phyloP scores from a whole-genome alignment of 2,888 invertebrate genomes.

The Antheraea assamensis region DNA sequence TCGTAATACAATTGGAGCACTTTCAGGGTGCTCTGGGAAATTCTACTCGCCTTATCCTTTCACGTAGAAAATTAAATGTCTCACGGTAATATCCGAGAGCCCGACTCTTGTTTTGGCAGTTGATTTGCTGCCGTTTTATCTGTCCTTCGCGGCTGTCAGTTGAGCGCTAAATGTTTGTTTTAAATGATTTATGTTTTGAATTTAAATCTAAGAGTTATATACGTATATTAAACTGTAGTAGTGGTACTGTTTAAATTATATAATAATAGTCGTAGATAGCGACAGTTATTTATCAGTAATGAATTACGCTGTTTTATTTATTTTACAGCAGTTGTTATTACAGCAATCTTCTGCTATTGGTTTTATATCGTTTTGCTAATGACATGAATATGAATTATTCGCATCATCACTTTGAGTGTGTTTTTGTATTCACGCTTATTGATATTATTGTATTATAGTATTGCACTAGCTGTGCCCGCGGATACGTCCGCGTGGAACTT shows the following conservation, averaged over 20 bases:
- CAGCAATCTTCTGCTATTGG: too few species aligned
- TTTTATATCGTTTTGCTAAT: too few species aligned
- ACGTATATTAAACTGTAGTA: neutral
- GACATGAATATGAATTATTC: too few species aligned
- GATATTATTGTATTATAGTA: too few species aligned
- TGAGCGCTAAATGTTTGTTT: conserved; percentile 24
- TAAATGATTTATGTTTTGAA: neutral
- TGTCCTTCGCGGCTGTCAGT: conserved; percentile 42
- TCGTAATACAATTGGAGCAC: conserved; percentile 68
- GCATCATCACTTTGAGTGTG: too few species aligned
- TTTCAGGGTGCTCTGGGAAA: conserved; percentile 66
- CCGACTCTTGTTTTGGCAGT: conserved; percentile 73
- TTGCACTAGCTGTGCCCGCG: too few species aligned
- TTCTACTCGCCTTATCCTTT: conserved; percentile 77
- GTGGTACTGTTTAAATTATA: too few species aligned
- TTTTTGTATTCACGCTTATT: too few species aligned
- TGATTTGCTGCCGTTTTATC: conserved; percentile 58
- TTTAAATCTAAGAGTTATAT: neutral
- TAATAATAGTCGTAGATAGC: neutral
- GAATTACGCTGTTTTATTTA: too few species aligned
- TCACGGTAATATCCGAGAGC: conserved; percentile 73
- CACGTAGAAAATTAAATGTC: conserved; percentile 83
- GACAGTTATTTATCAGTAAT: too few species aligned
- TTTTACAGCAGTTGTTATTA: too few species aligned
- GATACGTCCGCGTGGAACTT: too few species aligned